Evolutionary conservation across 2,113 vertebrate genomes (phyloP).

Genomic region (Nymphicus hollandicus): DNA sequence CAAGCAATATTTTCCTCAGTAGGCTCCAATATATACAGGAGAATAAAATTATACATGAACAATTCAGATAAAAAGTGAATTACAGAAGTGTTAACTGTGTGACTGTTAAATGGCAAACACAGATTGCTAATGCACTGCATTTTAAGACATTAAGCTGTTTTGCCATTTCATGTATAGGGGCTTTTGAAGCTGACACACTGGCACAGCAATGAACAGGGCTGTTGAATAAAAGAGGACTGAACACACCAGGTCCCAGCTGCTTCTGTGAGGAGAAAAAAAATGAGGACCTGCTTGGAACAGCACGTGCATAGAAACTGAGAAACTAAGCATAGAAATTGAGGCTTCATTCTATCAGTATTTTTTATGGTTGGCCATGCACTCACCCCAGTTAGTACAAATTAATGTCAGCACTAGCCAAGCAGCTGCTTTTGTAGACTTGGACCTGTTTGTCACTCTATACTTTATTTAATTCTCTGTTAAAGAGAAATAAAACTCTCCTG

Average conservation of each 20-base stretch:
- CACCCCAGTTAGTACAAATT: neutral
- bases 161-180: fast-evolving
- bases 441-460: neutral
- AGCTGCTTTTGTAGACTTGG: neutral
- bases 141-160: neutral
- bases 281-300: neutral
- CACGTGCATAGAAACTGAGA: neutral
- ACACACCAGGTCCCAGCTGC: neutral
- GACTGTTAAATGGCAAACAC: neutral
- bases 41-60: neutral
- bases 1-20: constrained; percentile 11
- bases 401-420: neutral
- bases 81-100: neutral
- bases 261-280: neutral
- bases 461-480: neutral
- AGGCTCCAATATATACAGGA: neutral
- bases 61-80: neutral
- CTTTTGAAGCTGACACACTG: neutral
- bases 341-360: neutral
- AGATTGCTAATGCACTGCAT: neutral
- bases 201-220: neutral
- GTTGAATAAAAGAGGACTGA: neutral
- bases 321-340: neutral
- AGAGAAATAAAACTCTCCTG: neutral
- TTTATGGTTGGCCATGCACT: neutral